Evolutionary conservation across 2,113 vertebrate species (phyloP).

Genomic region (Pimephales promelas): DNA sequence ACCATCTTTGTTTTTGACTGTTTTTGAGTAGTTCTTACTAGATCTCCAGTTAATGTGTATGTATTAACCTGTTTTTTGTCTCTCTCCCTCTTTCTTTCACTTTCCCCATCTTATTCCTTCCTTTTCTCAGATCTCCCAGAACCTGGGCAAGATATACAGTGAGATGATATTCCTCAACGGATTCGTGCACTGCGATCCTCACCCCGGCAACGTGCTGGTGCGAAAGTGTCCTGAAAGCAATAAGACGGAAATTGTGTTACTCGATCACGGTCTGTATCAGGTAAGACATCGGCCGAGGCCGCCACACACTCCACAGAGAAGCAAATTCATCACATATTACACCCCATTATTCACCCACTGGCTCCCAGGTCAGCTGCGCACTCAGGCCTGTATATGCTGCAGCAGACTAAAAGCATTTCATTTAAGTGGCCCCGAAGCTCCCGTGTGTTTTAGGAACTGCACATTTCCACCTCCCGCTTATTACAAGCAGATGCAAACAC

Average conservation of each 20-base stretch:
- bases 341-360: conserved; percentile 68
- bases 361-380: conserved; percentile 53
- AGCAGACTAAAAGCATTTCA: conserved; percentile 72
- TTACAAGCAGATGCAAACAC: conserved; percentile 37
- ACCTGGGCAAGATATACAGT: conserved; percentile 91
- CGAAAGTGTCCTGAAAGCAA: conserved; percentile 78
- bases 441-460: conserved; percentile 38
- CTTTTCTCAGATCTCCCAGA: conserved; percentile 84
- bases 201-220: conserved; percentile 93
- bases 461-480: conserved; percentile 3
- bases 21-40: neutral
- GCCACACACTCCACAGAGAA: conserved; percentile 35
- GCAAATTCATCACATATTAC: conserved; percentile 66
- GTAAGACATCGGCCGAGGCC: conserved; percentile 70
- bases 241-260: conserved; percentile 85
- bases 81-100: neutral
- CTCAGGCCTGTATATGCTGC: conserved; percentile 35
- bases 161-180: conserved; percentile 98
- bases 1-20: neutral
- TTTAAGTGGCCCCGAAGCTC: conserved; percentile 69
- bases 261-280: conserved; percentile 98
- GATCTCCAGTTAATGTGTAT: neutral
- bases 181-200: conserved; percentile 97
- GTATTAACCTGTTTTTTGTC: neutral
- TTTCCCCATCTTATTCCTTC: neutral